Evolutionary conservation across 2,888 invertebrate species (phyloP).

Genomic region (Zelleria hepariella): DNA sequence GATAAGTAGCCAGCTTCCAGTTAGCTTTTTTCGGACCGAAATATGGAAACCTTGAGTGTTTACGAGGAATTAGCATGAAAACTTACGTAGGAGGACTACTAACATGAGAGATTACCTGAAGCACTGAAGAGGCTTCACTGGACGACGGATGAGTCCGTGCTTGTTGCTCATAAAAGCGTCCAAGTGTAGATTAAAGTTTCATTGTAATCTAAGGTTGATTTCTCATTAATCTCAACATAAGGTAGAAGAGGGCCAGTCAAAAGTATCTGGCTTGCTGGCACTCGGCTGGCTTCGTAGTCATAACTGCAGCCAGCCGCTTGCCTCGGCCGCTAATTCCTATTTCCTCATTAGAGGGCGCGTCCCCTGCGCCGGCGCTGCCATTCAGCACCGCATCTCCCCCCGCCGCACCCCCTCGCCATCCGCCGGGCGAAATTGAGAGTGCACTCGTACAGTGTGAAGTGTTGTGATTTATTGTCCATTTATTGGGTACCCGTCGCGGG

Average conservation of each 20-base stretch:
- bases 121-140: too few species aligned
- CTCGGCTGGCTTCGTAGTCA: constrained; percentile 7
- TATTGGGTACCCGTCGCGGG: constrained; percentile 43
- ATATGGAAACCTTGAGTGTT: not conserved
- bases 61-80: too few species aligned
- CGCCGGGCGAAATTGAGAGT: constrained; percentile 46
- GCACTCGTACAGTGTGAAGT: constrained; percentile 48
- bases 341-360: constrained; percentile 60
- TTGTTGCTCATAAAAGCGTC: too few species aligned
- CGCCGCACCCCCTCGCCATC: constrained; percentile 22
- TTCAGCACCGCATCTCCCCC: constrained; percentile 35
- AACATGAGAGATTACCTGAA: too few species aligned
- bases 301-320: constrained; percentile 43
- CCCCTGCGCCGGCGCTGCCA: constrained; percentile 39
- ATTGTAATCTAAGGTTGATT: not conserved
- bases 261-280: not conserved
- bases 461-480: constrained; percentile 66
- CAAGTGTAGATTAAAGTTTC: not conserved
- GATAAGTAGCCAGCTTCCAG: too few species aligned
- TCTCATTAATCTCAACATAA: not conserved
- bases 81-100: too few species aligned
- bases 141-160: too few species aligned
- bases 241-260: too few species aligned
- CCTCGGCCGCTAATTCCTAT: constrained; percentile 66
- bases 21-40: not conserved